Evolutionary conservation across 2,113 vertebrate genomes (phyloP), one percentile per base, ranked within the genome.

Genomic region (Felis chaus): DNA sequence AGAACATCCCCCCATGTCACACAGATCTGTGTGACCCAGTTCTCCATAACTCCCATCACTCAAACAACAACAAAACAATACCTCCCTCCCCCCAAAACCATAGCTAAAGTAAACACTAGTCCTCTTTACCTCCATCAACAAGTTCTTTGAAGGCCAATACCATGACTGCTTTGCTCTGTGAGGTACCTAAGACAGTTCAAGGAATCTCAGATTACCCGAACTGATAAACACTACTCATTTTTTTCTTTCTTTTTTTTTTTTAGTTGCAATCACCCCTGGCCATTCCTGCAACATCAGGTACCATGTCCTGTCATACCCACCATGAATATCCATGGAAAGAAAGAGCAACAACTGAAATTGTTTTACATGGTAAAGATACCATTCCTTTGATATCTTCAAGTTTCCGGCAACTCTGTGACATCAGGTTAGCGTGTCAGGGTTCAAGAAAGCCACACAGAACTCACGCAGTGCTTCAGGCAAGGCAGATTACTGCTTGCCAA

Each of bases 401-500:
- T 95, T 89, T 91, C 97, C 82, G 66, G 71, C 78, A 85, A 95
- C 53, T 96, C 93, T 79, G 55, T 19, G 92, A 76, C 33, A n/a
- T 48, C 68, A 91, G 33, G 23, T 95, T 95, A 93, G 21, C 69
- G 78, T 5, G 69, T 83, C 86, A 93, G 89, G 41, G 79, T 89
- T 94, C 78, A 94, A 89, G 71, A 95, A 91, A 76, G 45, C 65
- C 86, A 74, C 81, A 27, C 7, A 91, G 53, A 88, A 83, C 16
- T 83, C 94, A 89, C n/a, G 91, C 39, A 71, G 14, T 65, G 53
- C 68, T 93, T 86, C 87, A 86, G 68, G 89, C 82, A 92, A 79
- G 89, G 41, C 41, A 94, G 25, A 71, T 89, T 48, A 82, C 9
- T 80, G 13, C 41, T 88, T 97, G 97, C 89, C 97, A 98, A 96